A percentile compares a stretch with the other conserved stretches of the same genome.
phyloP scores from a whole-genome alignment of 37 sponge, comb jelly and placozoan species.

The Axinella damicornis region DNA sequence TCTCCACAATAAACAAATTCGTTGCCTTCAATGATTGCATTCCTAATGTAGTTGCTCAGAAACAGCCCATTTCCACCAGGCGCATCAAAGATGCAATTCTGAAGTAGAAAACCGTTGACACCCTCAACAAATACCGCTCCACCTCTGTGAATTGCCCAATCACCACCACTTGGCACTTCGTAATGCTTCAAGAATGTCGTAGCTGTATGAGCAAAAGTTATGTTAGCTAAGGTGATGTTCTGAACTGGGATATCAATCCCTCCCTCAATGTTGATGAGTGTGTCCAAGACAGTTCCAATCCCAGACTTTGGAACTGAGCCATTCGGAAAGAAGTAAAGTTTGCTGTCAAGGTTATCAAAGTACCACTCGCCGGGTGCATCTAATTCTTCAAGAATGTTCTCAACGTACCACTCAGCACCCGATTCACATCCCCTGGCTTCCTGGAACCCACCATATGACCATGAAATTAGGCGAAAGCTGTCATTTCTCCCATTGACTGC shows the following conservation, averaged over 20 bases:
- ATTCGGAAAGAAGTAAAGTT: slow-evolving; percentile 43
- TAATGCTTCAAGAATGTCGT: slow-evolving; percentile 48
- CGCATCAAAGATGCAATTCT: slow-evolving; percentile 35
- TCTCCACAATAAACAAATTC: slow-evolving; percentile 58
- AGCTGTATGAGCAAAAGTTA: slow-evolving; percentile 47
- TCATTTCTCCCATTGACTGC: slow-evolving; percentile 23
- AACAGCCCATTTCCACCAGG: slow-evolving; percentile 63
- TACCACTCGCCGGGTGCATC: slow-evolving; percentile 66
- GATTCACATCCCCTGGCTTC: slow-evolving; percentile 55
- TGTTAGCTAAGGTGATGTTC: slow-evolving; percentile 14
- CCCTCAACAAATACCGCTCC: slow-evolving; percentile 62
- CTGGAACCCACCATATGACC: slow-evolving; percentile 58
- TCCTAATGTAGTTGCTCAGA: slow-evolving; percentile 50
- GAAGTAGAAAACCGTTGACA: slow-evolving; percentile 15
- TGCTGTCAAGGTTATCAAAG: slow-evolving; percentile 23
- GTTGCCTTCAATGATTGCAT: slow-evolving; percentile 38
- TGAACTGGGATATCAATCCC: slow-evolving; percentile 17
- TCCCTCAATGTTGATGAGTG: slow-evolving; percentile 21
- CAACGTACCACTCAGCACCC: slow-evolving; percentile 57
- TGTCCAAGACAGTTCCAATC: slow-evolving; percentile 35
- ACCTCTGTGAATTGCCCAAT: slow-evolving; percentile 39
- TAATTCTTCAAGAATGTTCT: slow-evolving; percentile 49
- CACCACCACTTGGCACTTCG: slow-evolving; percentile 60
- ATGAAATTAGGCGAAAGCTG: slow-evolving; percentile 14
- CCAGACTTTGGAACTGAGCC: slow-evolving; percentile 17